phyloP scores from a whole-genome alignment of 2,888 invertebrate species.

The Plagodis pulveraria region DNA sequence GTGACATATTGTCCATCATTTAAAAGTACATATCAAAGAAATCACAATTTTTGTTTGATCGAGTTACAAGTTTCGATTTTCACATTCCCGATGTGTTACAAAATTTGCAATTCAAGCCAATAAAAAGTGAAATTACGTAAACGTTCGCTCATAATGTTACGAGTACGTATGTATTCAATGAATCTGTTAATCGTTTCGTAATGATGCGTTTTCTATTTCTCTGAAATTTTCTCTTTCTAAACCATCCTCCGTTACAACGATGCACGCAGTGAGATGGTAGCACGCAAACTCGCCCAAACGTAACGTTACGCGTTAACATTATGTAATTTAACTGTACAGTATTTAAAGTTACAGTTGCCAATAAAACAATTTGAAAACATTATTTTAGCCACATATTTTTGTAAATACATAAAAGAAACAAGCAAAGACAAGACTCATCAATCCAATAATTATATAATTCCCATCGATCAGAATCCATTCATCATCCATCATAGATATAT shows the following conservation, averaged over 20 bases:
- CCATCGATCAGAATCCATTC: no score
- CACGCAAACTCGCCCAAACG: slow-evolving; percentile 18
- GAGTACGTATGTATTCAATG: not conserved
- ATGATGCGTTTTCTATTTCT: slow-evolving; percentile 23
- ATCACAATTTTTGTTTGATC: no score
- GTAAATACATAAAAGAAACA: no score
- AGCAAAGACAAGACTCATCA: no score
- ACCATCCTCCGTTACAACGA: slow-evolving; percentile 24
- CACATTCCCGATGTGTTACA: not conserved
- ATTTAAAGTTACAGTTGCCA: no score
- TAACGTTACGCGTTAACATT: slow-evolving; percentile 12
- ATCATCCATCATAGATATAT: no score
- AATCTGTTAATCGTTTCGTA: slow-evolving; percentile 12
- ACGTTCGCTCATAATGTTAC: not conserved
- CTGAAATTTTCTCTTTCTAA: slow-evolving; percentile 36
- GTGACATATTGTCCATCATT: no score
- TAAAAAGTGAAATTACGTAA: not conserved
- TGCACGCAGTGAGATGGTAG: slow-evolving; percentile 22
- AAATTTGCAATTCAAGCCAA: not conserved
- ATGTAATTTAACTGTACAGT: slow-evolving; percentile 4
- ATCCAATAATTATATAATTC: no score
- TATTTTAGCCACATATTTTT: no score
- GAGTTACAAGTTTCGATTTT: no score
- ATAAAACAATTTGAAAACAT: no score
- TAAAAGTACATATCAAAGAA: no score